Conservation (phyloP, 2,113 vertebrate genomes). For the Gymnarchus niloticus region DNA sequence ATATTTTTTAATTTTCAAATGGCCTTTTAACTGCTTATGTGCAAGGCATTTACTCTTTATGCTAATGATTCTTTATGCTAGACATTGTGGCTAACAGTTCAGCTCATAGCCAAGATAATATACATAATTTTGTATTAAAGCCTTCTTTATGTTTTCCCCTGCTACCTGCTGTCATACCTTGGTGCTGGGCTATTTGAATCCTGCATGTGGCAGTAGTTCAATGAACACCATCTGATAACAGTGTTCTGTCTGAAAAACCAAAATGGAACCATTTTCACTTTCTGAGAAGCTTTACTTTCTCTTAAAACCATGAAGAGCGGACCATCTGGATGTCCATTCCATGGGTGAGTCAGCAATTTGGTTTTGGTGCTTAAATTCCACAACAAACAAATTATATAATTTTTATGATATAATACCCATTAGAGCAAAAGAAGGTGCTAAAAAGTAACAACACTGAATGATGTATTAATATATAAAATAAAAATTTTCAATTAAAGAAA, state of each 20-base stretch:
- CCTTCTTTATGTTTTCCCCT: background rate
- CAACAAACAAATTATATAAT: no score
- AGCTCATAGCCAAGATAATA: no score
- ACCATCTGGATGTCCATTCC: no score
- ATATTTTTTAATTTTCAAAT: background rate
- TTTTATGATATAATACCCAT: no score
- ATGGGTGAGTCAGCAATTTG: background rate
- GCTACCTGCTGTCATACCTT: background rate
- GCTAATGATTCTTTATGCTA: background rate
- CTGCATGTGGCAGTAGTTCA: background rate
- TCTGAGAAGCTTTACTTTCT: background rate
- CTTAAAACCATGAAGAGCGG: background rate
- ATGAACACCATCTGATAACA: background rate
- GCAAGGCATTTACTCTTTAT: background rate
- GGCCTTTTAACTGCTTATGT: background rate
- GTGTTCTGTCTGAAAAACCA: background rate
- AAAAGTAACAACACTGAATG: no score
- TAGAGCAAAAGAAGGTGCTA: no score
- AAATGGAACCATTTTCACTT: background rate
- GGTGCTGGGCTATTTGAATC: background rate
- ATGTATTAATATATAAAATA: no score
- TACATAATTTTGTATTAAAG: background rate
- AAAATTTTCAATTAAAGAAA: no score
- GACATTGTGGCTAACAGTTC: background rate
- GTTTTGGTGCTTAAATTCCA: no score